Evolutionary conservation across 2,113 vertebrate genomes (phyloP).

Genomic region (Zosterops hypoxanthus): DNA sequence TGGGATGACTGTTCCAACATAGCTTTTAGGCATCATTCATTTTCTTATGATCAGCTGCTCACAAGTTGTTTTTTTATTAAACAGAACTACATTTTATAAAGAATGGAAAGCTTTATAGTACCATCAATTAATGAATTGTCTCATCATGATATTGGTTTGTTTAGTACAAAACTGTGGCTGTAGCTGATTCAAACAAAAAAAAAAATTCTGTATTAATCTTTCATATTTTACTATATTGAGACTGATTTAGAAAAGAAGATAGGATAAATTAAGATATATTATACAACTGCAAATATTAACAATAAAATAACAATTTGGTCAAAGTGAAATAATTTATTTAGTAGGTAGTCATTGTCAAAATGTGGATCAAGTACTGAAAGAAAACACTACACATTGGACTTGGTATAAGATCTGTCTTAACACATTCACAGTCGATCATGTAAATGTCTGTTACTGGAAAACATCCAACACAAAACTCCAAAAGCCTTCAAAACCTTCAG

Average conservation of each 20-base stretch:
- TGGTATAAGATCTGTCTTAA: neutral
- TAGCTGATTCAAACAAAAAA: neutral
- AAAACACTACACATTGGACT: neutral
- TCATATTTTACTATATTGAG: neutral
- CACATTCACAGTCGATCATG: neutral
- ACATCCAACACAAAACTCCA: neutral
- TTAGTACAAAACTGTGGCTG: neutral
- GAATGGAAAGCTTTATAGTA: neutral
- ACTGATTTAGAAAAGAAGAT: neutral
- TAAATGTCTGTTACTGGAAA: neutral
- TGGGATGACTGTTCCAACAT: constrained; percentile 32
- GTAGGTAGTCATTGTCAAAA: neutral
- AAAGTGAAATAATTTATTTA: neutral
- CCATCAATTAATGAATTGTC: constrained; percentile 1
- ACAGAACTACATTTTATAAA: constrained; percentile 12
- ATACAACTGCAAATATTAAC: neutral
- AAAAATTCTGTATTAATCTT: neutral
- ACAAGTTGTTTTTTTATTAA: constrained; percentile 18
- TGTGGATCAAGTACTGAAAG: neutral
- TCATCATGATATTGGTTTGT: neutral
- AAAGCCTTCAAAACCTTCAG: neutral
- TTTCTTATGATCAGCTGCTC: constrained; percentile 27
- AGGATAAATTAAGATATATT: neutral
- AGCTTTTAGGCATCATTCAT: constrained; percentile 57
- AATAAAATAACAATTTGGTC: neutral